phyloP scores from a whole-genome alignment of 2,888 invertebrate genomes.

The Andrena bicolor region DNA sequence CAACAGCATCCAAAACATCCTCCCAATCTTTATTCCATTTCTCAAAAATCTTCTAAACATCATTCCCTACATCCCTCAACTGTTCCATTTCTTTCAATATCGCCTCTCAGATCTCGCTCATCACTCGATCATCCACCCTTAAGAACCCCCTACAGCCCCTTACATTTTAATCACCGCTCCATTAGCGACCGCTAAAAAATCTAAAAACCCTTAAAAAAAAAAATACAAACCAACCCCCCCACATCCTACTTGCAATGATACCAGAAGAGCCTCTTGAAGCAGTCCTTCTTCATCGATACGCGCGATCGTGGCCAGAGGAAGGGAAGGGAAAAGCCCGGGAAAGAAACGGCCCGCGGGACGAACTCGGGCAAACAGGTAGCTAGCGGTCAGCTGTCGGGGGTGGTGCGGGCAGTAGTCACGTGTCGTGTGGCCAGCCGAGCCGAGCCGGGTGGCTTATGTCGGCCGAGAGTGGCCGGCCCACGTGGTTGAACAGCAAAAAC shows the following conservation, averaged over 20 bases:
- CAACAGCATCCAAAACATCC: no score
- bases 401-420: slow-evolving; percentile 67
- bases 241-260: not conserved
- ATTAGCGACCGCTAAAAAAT: no score
- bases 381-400: slow-evolving; percentile 65
- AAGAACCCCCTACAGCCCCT: no score
- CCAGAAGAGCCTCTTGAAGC: not conserved
- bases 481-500: slow-evolving; percentile 61
- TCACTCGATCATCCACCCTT: no score
- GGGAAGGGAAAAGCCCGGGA: slow-evolving; percentile 6
- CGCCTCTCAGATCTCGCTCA: no score
- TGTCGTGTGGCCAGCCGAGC: slow-evolving; percentile 66
- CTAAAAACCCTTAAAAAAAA: no score
- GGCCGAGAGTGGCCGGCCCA: slow-evolving; percentile 64
- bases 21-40: no score
- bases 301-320: not conserved
- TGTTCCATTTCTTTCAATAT: no score
- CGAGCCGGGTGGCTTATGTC: slow-evolving; percentile 38
- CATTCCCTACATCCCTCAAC: no score
- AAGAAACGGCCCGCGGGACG: slow-evolving; percentile 29
- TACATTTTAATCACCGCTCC: no score
- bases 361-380: slow-evolving; percentile 61
- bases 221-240: not conserved
- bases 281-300: not conserved
- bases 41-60: no score